These are phyloP conservation scores for Drosophila kokeensis DNA, from an alignment of 2,888 invertebrate genomes.

Conservation along the genomic window DNA sequence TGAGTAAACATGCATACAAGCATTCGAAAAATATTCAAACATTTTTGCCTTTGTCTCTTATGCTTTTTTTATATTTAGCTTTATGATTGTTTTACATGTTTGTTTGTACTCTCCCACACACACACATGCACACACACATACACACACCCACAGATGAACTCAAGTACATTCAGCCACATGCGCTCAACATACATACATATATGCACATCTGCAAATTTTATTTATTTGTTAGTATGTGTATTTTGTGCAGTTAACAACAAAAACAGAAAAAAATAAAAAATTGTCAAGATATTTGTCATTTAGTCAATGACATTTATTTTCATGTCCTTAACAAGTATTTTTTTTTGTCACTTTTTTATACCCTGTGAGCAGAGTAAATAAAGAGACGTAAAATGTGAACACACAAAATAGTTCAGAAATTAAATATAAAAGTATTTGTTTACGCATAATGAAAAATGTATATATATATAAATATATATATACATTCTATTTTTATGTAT, in stretches of 20 bases:
- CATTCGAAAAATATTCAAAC: constrained; percentile 62
- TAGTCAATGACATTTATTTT: constrained; percentile 81
- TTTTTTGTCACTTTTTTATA: constrained; percentile 27
- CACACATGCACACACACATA: constrained; percentile 20
- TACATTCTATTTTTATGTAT: too few species aligned
- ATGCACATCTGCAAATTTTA: constrained; percentile 59
- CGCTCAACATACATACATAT: constrained; percentile 4
- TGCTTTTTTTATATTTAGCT: constrained; percentile 44
- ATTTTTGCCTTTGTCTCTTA: constrained; percentile 48
- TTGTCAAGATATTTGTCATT: constrained; percentile 79
- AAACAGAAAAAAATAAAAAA: constrained; percentile 37
- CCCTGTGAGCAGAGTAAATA: constrained; percentile 4
- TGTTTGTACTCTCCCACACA: constrained; percentile 51
- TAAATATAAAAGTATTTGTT: background rate
- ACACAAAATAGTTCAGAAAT: background rate
- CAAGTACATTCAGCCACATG: constrained; percentile 9
- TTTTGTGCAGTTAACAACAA: constrained; percentile 54
- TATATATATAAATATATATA: background rate
- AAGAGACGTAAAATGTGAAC: background rate
- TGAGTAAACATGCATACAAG: constrained; percentile 37
- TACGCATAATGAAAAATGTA: background rate
- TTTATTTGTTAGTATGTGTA: constrained; percentile 34
- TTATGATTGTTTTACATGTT: constrained; percentile 68
- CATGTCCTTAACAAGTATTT: constrained; percentile 58
- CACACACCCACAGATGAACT: constrained; percentile 15